phyloP scores from a whole-genome alignment of 2,797 vertebrate species.

The Heteromormyrus szaboi region DNA sequence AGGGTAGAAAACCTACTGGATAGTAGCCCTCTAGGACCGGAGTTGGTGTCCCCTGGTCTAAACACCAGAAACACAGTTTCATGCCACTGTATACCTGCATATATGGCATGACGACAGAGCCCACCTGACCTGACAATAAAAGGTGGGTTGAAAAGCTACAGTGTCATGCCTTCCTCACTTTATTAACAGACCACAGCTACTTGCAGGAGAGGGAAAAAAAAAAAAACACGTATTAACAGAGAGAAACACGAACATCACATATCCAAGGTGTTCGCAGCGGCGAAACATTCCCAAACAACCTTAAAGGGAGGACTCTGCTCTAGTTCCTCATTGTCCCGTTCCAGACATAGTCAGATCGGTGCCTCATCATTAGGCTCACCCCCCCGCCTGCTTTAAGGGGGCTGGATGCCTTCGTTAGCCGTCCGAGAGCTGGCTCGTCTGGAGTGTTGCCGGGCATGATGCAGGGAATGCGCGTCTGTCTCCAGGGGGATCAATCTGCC shows the following conservation, averaged over 20 bases:
- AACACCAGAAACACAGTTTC: not conserved
- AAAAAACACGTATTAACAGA: not conserved
- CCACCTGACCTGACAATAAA: not conserved
- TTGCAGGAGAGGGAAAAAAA: not conserved
- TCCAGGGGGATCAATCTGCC: not conserved
- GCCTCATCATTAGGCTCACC: constrained; percentile 30
- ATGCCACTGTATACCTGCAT: not conserved
- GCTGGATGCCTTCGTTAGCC: constrained; percentile 50
- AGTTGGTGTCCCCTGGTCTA: too few relatives aligned
- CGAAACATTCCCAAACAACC: constrained; percentile 29
- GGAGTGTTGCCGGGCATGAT: constrained; percentile 46
- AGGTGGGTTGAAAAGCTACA: not conserved
- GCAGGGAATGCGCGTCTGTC: constrained; percentile 24
- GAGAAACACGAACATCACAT: constrained; percentile 19
- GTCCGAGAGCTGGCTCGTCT: constrained; percentile 53
- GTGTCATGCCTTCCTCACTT: not conserved
- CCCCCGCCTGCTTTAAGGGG: constrained; percentile 58
- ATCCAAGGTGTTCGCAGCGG: not conserved
- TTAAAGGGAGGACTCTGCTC: constrained; percentile 22
- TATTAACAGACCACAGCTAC: not conserved
- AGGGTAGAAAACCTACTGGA: too few relatives aligned
- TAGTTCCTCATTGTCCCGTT: constrained; percentile 38
- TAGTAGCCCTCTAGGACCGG: too few relatives aligned
- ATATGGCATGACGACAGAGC: not conserved
- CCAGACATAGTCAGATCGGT: constrained; percentile 49